Conservation (phyloP, 2,888 invertebrate genomes). For the Troides helena region DNA sequence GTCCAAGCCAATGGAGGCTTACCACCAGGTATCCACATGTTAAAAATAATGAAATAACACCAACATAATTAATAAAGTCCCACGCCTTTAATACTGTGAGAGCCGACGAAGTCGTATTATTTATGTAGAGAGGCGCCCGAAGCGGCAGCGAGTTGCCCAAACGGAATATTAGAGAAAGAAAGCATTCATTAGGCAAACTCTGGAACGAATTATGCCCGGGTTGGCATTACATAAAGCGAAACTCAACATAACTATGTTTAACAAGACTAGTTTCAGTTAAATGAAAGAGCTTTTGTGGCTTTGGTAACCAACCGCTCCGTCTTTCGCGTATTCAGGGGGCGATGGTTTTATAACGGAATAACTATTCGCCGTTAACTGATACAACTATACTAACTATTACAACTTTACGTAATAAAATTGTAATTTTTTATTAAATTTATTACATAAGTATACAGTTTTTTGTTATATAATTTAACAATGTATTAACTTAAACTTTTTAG, state of each 20-base stretch:
- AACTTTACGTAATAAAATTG: no score
- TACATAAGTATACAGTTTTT: no score
- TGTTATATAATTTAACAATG: no score
- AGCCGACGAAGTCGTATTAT: constrained; percentile 13
- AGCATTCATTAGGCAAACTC: constrained; percentile 31
- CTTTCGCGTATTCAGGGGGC: background rate
- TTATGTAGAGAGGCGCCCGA: constrained; percentile 22
- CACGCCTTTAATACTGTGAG: background rate
- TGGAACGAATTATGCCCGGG: constrained; percentile 23
- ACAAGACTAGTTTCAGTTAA: constrained; percentile 25
- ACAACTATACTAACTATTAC: no score
- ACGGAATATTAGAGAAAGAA: constrained; percentile 33
- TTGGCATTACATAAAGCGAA: constrained; percentile 24
- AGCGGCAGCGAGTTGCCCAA: constrained; percentile 21
- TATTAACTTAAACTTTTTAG: no score
- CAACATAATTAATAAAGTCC: constrained; percentile 1
- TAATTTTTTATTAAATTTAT: no score
- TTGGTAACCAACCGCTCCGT: constrained; percentile 2
- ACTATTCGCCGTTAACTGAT: background rate
- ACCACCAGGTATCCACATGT: background rate
- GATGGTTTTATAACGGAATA: background rate
- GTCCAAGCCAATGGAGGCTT: background rate
- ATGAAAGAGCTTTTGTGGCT: constrained; percentile 23
- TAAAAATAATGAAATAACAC: no score
- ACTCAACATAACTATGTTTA: constrained; percentile 29